Evolutionary conservation across 2,888 invertebrate genomes (phyloP).

Genomic region (Orthosia cruda): DNA sequence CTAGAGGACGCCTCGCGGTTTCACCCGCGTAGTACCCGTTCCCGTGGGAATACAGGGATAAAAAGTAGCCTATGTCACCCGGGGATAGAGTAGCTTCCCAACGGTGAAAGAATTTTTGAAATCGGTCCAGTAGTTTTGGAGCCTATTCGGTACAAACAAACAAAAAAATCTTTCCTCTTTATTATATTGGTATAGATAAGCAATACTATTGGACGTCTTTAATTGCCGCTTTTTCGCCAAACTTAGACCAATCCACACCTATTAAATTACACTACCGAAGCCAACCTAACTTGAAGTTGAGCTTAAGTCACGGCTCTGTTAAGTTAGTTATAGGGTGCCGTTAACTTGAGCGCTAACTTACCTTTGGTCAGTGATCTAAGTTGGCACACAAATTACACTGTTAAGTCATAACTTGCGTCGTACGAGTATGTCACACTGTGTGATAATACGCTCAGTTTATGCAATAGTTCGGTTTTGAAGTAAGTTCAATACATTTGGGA

Average conservation of each 20-base stretch:
- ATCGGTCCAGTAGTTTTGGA: no score
- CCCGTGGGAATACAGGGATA: no score
- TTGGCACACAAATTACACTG: slow-evolving; percentile 68
- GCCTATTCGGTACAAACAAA: no score
- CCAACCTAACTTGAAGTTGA: slow-evolving; percentile 71
- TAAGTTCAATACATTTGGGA: slow-evolving; percentile 34
- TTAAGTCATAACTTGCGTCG: slow-evolving; percentile 64
- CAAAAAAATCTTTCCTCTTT: no score
- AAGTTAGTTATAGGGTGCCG: slow-evolving; percentile 72
- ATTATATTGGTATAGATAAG: no score
- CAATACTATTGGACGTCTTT: no score
- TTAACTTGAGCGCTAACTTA: slow-evolving; percentile 71
- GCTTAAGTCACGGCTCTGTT: slow-evolving; percentile 74
- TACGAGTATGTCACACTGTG: slow-evolving; percentile 62
- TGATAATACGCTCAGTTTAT: slow-evolving; percentile 50
- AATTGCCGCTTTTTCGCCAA: neutral
- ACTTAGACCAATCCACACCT: slow-evolving; percentile 67
- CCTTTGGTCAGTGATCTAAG: slow-evolving; percentile 73
- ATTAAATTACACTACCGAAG: slow-evolving; percentile 76
- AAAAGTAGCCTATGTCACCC: no score
- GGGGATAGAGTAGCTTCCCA: no score
- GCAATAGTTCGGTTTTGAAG: slow-evolving; percentile 34
- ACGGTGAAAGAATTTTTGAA: no score
- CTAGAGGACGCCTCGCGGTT: no score
- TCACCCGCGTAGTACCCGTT: no score